Conservation (phyloP, 2,797 vertebrate species). For the Chiloscyllium punctatum region DNA sequence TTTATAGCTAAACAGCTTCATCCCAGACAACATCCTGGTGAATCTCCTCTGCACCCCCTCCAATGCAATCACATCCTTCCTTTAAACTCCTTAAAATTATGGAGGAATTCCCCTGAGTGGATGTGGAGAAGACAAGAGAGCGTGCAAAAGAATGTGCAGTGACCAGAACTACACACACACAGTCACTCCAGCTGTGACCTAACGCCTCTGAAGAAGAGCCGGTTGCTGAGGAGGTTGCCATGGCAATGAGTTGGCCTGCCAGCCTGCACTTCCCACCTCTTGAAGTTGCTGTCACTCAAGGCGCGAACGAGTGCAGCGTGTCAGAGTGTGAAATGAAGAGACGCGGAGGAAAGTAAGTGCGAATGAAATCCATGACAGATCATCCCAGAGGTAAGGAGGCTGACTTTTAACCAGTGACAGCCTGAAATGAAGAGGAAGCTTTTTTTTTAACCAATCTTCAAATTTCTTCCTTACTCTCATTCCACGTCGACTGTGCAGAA, state of each 20-base stretch:
- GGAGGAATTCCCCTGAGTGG: background rate
- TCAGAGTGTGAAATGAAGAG: background rate
- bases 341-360: background rate
- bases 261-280: background rate
- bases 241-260: background rate
- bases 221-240: background rate
- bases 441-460: background rate
- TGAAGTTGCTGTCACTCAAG: background rate
- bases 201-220: background rate
- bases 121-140: background rate
- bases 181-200: too few relatives aligned
- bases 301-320: background rate
- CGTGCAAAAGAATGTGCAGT: background rate
- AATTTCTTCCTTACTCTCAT: background rate
- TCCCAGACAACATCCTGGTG: too few relatives aligned
- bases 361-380: background rate
- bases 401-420: background rate
- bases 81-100: background rate
- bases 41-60: too few relatives aligned
- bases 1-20: too few relatives aligned
- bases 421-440: background rate
- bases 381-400: background rate
- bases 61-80: too few relatives aligned
- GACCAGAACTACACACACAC: too few relatives aligned
- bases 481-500: background rate